These are phyloP conservation scores for Oreotrochilus melanogaster DNA, from an alignment of 2,113 vertebrate genomes.

Conservation along the genomic window DNA sequence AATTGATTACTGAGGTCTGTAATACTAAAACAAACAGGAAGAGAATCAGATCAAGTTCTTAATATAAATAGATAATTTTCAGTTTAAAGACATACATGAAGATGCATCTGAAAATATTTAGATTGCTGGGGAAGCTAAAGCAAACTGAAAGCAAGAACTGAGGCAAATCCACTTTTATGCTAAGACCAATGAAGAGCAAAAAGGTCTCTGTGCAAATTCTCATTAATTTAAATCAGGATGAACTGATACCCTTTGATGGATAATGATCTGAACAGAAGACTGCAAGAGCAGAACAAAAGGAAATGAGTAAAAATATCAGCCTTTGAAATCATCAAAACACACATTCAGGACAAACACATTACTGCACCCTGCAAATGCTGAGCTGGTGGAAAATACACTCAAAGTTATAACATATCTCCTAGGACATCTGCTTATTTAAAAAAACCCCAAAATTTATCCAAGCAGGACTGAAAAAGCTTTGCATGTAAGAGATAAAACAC, in stretches of 20 bases:
- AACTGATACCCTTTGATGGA: neutral
- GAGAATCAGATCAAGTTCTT: neutral
- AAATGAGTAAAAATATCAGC: constrained; percentile 19
- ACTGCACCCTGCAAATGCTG: neutral
- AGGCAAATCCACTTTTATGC: neutral
- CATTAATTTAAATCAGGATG: neutral
- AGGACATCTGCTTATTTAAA: neutral
- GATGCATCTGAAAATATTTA: neutral
- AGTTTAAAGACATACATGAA: neutral
- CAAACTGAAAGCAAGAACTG: neutral
- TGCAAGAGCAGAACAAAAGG: neutral
- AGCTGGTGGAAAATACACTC: neutral
- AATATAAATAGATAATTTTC: neutral
- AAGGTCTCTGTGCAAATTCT: neutral
- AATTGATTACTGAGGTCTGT: neutral
- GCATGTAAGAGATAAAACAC: constrained; percentile 9
- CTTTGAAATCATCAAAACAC: constrained; percentile 8
- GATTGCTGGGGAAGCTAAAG: neutral
- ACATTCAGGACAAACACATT: neutral
- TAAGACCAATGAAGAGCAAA: neutral
- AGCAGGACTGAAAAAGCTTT: neutral
- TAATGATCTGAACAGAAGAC: neutral
- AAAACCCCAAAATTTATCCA: neutral
- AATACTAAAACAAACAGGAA: neutral
- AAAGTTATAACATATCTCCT: neutral